phyloP scores from a whole-genome alignment of 2,113 vertebrate species.

The Polypterus bichir region DNA sequence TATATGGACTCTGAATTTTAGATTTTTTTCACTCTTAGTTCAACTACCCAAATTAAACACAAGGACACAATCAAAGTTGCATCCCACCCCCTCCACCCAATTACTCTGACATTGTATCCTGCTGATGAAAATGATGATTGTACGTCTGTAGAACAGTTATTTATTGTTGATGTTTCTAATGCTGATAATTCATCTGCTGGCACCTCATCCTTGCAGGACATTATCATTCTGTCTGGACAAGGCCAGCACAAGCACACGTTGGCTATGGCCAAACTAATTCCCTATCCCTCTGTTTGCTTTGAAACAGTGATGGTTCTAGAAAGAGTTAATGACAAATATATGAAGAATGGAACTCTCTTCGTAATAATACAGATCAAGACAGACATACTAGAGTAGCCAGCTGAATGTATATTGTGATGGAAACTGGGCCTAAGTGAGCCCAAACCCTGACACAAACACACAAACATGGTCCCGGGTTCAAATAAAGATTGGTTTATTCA shows the following conservation, averaged over 20 bases:
- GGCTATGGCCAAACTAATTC: constrained; percentile 26
- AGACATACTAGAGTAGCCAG: constrained; percentile 21
- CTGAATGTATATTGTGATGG: constrained; percentile 11
- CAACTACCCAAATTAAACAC: constrained; percentile 22
- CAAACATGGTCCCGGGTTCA: no score
- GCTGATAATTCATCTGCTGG: constrained; percentile 15
- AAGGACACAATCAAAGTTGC: constrained; percentile 26
- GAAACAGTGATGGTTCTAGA: constrained; percentile 23
- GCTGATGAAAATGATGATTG: constrained; percentile 13
- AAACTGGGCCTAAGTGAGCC: no score
- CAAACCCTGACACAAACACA: no score
- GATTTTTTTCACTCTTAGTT: constrained; percentile 16
- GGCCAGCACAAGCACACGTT: constrained; percentile 6
- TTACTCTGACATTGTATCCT: constrained; percentile 15
- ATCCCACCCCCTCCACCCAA: not conserved
- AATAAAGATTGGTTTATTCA: no score
- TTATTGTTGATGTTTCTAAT: no score
- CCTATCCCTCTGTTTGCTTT: constrained; percentile 24
- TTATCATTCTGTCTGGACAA: no score
- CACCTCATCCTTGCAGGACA: not conserved
- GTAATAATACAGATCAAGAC: constrained; percentile 16
- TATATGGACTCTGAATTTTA: constrained; percentile 24
- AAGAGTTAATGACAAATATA: constrained; percentile 16
- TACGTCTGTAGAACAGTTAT: constrained; percentile 4
- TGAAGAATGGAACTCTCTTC: constrained; percentile 17